Conservation (phyloP, 2,888 invertebrate genomes). For the Diplazon laetatorius region DNA sequence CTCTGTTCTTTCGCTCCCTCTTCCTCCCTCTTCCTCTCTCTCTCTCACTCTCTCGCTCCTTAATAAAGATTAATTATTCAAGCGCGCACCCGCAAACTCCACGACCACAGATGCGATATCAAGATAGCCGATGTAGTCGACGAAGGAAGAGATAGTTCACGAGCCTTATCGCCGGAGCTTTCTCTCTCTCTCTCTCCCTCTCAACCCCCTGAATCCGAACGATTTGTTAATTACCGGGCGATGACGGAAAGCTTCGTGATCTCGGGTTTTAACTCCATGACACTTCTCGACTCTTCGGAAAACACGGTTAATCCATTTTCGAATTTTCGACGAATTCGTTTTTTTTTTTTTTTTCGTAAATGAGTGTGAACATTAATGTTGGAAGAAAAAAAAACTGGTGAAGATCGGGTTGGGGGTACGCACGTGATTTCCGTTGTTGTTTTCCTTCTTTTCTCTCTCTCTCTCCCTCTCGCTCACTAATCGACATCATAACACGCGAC, state of each 20-base stretch:
- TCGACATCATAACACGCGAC: too few species aligned
- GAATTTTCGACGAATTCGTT: background rate
- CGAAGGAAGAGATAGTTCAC: background rate
- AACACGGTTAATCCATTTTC: conserved; percentile 3
- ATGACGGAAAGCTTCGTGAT: conserved; percentile 19
- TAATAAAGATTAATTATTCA: conserved; percentile 65
- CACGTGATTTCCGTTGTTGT: too few species aligned
- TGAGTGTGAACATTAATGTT: background rate
- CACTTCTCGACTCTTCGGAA: background rate
- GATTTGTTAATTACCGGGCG: conserved; percentile 56
- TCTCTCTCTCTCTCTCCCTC: conserved; percentile 13
- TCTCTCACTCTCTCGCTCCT: conserved; percentile 43
- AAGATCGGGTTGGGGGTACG: too few species aligned
- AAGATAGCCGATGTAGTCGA: conserved; percentile 54
- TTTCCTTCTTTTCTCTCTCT: background rate
- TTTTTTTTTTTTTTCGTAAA: too few species aligned
- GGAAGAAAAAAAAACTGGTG: background rate
- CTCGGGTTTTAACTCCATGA: conserved; percentile 11
- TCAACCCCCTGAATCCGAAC: conserved; percentile 27
- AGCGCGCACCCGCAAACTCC: conserved; percentile 49
- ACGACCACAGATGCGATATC: conserved; percentile 44
- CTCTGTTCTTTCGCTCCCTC: conserved; percentile 10
- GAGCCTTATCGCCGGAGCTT: conserved; percentile 13
- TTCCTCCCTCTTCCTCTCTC: conserved; percentile 23
- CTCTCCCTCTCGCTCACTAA: background rate